Base-by-base conservation (phyloP, 1,140 invertebrate species). In the Pristionchus pacificus region DNA sequence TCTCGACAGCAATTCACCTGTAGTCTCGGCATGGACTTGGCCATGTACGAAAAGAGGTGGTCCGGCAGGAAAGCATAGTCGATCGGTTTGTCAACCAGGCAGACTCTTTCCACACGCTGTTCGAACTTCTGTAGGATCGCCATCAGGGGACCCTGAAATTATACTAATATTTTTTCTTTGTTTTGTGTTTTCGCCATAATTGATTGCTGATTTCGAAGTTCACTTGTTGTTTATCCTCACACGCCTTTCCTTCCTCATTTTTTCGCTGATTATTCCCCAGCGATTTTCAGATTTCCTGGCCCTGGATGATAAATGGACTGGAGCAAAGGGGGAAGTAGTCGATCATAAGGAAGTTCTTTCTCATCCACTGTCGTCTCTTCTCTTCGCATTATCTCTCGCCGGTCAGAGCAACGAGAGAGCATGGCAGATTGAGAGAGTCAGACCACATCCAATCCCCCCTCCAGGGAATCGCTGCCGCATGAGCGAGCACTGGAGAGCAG, bases 21-120 rank as follows among this genome's bases (percentile, higher is more conserved):
- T 19, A 82, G 70, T 61, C 76, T 77, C 2, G 81, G 74, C 76
- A 82, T 71, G 33, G 67, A 62, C 33, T 69, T 81, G 33, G 81
- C 79, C 78, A 82, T 71, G 73, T 76, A 82, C 24, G 73, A 72
- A 70, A 83, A 82, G 31, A 82, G 68, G 27, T 71, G 74, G 62
- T 82, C 81, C 10, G 81, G 81, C 14, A 82, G 61, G 67, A 82
- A 82, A 1, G 81, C 71, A 63, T 83, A 82, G 62, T 82, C 81
- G 1, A 82, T 70, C 25, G 81, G 81, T 60, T 73, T 72, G 63
- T 82, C 81, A 33, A 82, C 81, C 33, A 83, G 64, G 68, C 81
- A 82, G 1, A 75, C 71, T 58, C 74, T 55, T 67, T 75, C 70
- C 30, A 75, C 74, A 33, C 74, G 71, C 29, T 74, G 70, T 68